Percentiles rank a stretch among this genome's conserved stretches.
Conservation (phyloP, 2,888 invertebrate genomes). For the Chelonus formosanus region DNA sequence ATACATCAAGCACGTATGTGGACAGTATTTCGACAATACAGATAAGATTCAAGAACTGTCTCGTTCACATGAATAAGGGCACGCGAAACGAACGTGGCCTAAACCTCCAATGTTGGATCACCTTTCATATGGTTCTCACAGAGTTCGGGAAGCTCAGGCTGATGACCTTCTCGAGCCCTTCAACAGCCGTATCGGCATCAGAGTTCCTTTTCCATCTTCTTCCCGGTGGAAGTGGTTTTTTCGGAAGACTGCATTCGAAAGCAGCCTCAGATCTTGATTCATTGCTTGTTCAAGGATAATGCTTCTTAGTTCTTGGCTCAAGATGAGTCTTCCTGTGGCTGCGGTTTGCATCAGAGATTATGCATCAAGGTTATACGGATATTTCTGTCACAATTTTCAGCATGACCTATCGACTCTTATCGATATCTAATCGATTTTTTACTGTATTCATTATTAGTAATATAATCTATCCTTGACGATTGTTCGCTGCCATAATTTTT, state of each 20-base stretch:
- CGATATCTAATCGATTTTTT: too few relatives aligned
- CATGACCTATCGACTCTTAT: too few relatives aligned
- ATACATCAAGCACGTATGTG: neutral
- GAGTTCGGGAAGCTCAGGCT: slow-evolving; percentile 40
- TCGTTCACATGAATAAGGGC: slow-evolving; percentile 7
- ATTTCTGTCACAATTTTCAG: too few relatives aligned
- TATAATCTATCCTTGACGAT: too few relatives aligned
- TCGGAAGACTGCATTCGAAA: slow-evolving; percentile 31
- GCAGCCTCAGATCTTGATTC: slow-evolving; percentile 9
- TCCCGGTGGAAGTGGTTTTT: slow-evolving; percentile 46
- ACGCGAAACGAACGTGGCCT: slow-evolving; percentile 28
- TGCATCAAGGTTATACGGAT: too few relatives aligned
- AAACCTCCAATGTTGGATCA: slow-evolving; percentile 52
- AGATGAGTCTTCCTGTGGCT: neutral
- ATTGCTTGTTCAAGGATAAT: slow-evolving; percentile 23
- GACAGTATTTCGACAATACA: neutral
- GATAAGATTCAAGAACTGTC: neutral
- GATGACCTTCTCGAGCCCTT: slow-evolving; percentile 47
- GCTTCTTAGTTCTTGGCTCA: neutral
- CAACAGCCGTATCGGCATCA: slow-evolving; percentile 8
- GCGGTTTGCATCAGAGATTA: too few relatives aligned
- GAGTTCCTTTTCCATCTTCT: slow-evolving; percentile 3
- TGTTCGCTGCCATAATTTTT: too few relatives aligned
- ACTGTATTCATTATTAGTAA: too few relatives aligned
- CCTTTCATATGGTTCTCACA: slow-evolving; percentile 60